Percentiles rank a stretch among this genome's conserved stretches.
These are phyloP conservation scores for Abrostola tripartita DNA, from an alignment of 2,888 invertebrate species.

Conservation along the genomic window DNA sequence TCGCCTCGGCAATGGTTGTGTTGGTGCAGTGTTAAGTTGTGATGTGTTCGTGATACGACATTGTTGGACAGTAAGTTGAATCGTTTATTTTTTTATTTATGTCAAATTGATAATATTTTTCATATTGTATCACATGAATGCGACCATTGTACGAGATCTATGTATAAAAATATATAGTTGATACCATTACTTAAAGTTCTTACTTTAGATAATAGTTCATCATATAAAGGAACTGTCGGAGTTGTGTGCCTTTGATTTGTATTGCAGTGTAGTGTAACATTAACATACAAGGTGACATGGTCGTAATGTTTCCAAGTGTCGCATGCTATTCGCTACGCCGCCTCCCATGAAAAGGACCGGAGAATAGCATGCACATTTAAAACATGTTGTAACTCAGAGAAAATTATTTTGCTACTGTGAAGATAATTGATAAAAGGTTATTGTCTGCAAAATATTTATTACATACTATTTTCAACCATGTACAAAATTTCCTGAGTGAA, in stretches of 20 bases:
- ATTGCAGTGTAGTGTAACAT: slow-evolving; percentile 45
- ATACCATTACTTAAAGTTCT: slow-evolving; percentile 51
- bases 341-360: slow-evolving; percentile 2
- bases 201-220: slow-evolving; percentile 52
- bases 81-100: slow-evolving; percentile 53
- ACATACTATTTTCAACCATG: slow-evolving; percentile 24
- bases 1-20: slow-evolving; percentile 48
- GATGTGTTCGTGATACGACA: slow-evolving; percentile 46
- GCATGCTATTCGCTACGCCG: slow-evolving; percentile 17
- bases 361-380: slow-evolving; percentile 17
- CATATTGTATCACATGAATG: slow-evolving; percentile 46
- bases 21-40: slow-evolving; percentile 51
- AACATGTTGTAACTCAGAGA: slow-evolving; percentile 22
- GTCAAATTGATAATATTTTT: slow-evolving; percentile 48
- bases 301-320: slow-evolving; percentile 33
- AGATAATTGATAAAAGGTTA: slow-evolving; percentile 17
- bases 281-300: slow-evolving; percentile 24
- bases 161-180: slow-evolving; percentile 55
- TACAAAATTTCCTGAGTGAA: slow-evolving; percentile 51
- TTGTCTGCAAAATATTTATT: slow-evolving; percentile 32
- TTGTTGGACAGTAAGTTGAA: slow-evolving; percentile 48
- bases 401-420: slow-evolving; percentile 38
- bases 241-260: slow-evolving; percentile 64
- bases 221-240: slow-evolving; percentile 49
- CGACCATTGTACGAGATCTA: slow-evolving; percentile 58